A percentile compares a stretch with the other conserved stretches of the same genome.
Evolutionary conservation across 2,888 invertebrate species (phyloP).

Genomic region (Disparrhopalites patrizii): DNA sequence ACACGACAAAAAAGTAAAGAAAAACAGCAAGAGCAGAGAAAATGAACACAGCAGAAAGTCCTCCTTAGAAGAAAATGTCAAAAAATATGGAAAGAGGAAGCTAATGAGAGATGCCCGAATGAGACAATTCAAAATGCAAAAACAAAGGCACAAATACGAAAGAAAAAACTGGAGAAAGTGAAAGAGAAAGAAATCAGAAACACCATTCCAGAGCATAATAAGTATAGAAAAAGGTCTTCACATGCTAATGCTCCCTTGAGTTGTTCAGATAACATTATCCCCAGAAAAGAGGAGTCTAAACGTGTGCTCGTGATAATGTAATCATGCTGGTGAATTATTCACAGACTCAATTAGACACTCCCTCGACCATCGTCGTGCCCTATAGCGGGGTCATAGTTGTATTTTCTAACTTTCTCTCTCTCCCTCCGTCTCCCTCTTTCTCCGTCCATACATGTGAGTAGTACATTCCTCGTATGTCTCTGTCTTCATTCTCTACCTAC

Average conservation of each 20-base stretch:
- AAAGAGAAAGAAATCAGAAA: too few relatives aligned
- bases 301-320: conserved; percentile 38
- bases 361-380: conserved; percentile 16
- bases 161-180: too few relatives aligned
- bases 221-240: neutral
- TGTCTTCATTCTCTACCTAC: neutral
- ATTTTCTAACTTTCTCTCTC: too few relatives aligned
- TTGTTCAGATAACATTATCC: conserved; percentile 8
- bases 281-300: conserved; percentile 14
- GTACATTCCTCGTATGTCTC: neutral
- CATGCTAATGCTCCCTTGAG: conserved; percentile 10
- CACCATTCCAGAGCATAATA: too few relatives aligned
- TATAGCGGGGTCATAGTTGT: neutral
- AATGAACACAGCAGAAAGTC: too few relatives aligned
- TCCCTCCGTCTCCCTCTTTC: neutral
- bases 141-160: too few relatives aligned
- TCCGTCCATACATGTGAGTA: neutral
- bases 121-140: too few relatives aligned
- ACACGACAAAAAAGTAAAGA: too few relatives aligned
- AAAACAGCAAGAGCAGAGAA: too few relatives aligned
- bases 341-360: conserved; percentile 41
- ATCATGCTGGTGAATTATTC: conserved; percentile 44
- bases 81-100: too few relatives aligned
- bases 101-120: too few relatives aligned
- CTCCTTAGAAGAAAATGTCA: too few relatives aligned